Evolutionary conservation across 2,888 invertebrate species (phyloP).

Genomic region (Celastrina argiolus): DNA sequence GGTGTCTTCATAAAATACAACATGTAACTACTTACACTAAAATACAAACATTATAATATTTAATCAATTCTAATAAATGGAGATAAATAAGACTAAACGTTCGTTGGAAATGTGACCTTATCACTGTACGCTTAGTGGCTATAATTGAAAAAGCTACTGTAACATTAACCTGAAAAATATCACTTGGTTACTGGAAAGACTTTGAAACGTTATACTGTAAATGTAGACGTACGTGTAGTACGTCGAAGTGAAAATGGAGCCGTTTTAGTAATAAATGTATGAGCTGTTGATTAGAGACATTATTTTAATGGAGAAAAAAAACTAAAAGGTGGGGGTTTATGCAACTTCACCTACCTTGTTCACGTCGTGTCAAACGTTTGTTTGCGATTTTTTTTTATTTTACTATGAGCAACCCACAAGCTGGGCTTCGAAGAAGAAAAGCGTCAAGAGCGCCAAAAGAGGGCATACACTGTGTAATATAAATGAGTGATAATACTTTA

Average conservation of each 20-base stretch:
- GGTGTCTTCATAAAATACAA: conserved; percentile 37
- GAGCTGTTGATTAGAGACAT: no score
- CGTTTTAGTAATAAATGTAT: neutral
- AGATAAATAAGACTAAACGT: conserved; percentile 41
- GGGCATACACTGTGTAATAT: no score
- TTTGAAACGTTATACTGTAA: conserved; percentile 29
- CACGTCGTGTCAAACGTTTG: no score
- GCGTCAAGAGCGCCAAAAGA: no score
- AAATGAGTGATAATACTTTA: no score
- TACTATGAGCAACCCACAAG: no score
- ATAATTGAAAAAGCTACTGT: conserved; percentile 54
- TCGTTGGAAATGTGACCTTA: conserved; percentile 63
- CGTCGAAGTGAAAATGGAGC: neutral
- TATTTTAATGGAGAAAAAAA: no score
- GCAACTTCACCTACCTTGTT: no score
- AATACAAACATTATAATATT: conserved; percentile 35
- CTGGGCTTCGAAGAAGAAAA: no score
- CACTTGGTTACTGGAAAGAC: conserved; percentile 65
- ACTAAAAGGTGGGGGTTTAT: no score
- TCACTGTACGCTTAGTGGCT: conserved; percentile 47
- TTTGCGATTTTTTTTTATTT: no score
- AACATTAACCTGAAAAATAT: conserved; percentile 56
- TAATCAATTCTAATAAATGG: conserved; percentile 43
- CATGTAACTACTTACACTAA: conserved; percentile 35
- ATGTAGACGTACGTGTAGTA: neutral